phyloP scores from a whole-genome alignment of 2,888 invertebrate genomes.

The Leptogaster cylindrica region DNA sequence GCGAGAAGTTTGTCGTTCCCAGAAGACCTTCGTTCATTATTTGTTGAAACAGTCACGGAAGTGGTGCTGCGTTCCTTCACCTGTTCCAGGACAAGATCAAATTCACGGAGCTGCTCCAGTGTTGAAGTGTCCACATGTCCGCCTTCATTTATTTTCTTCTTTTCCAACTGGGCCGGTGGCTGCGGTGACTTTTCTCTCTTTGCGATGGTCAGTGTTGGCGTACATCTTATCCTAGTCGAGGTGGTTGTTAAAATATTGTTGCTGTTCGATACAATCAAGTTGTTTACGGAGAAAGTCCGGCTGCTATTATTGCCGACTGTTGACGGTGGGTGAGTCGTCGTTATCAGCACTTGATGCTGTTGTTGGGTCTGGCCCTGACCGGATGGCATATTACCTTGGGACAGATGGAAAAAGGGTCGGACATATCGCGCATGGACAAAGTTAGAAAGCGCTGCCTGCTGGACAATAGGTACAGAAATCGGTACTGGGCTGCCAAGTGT shows the following conservation, averaged over 20 bases:
- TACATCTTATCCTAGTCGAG: constrained; percentile 1
- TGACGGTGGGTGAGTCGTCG: background rate
- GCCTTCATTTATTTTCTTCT: background rate
- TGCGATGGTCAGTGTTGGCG: constrained; percentile 50
- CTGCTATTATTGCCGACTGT: background rate
- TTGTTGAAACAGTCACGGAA: constrained; percentile 53
- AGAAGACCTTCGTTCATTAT: no score
- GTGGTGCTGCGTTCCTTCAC: constrained; percentile 77
- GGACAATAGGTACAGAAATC: constrained; percentile 10
- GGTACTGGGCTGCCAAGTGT: background rate
- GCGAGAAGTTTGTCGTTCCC: background rate
- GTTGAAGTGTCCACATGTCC: constrained; percentile 73
- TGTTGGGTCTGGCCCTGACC: background rate
- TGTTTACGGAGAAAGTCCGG: background rate
- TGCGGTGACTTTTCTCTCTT: constrained; percentile 56
- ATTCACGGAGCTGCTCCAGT: constrained; percentile 77
- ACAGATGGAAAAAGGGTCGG: constrained; percentile 4
- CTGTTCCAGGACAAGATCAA: constrained; percentile 81
- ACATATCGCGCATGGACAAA: constrained; percentile 4
- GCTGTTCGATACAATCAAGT: background rate
- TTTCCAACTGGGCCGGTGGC: background rate
- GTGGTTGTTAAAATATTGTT: background rate
- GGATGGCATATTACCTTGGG: background rate
- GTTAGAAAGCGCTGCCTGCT: background rate
- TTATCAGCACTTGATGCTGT: background rate